phyloP scores from a whole-genome alignment of 37 sponge, comb jelly and placozoan genomes.

The Hormiphora californensis region DNA sequence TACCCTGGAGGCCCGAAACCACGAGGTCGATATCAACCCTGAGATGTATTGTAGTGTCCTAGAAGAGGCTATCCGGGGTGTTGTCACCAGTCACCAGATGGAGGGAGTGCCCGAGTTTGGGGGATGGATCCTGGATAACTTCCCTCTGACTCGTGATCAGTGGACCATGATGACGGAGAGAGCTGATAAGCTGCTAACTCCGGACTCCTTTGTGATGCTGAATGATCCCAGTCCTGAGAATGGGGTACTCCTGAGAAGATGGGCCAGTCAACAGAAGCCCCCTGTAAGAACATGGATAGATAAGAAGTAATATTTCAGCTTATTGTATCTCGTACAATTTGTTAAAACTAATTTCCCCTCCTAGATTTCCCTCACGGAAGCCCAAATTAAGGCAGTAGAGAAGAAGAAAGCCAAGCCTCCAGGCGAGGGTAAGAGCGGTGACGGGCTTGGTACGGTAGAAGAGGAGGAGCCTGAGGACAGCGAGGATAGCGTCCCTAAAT shows the following conservation, averaged over 20 bases:
- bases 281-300: neutral
- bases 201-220: conserved; percentile 77
- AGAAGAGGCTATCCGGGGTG: conserved; percentile 40
- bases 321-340: neutral
- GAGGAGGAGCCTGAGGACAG: conserved; percentile 23
- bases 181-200: conserved; percentile 70
- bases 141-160: conserved; percentile 82
- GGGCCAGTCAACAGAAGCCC: conserved; percentile 1
- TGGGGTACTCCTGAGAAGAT: neutral
- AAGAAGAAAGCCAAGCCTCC: conserved; percentile 52
- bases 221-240: conserved; percentile 60
- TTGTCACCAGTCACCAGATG: conserved; percentile 14
- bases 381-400: conserved; percentile 42
- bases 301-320: neutral
- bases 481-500: conserved; percentile 4
- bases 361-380: conserved; percentile 7
- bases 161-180: conserved; percentile 73
- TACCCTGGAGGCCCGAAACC: conserved; percentile 39
- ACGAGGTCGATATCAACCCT: conserved; percentile 27
- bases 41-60: conserved; percentile 46
- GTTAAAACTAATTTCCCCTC: neutral
- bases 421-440: conserved; percentile 23
- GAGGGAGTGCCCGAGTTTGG: conserved; percentile 65
- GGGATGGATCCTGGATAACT: conserved; percentile 94
- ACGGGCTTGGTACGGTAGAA: conserved; percentile 16